Percentiles rank a stretch among this genome's conserved stretches.
phyloP scores from a whole-genome alignment of 2,797 vertebrate species.

The Acanthurus leucopareius region DNA sequence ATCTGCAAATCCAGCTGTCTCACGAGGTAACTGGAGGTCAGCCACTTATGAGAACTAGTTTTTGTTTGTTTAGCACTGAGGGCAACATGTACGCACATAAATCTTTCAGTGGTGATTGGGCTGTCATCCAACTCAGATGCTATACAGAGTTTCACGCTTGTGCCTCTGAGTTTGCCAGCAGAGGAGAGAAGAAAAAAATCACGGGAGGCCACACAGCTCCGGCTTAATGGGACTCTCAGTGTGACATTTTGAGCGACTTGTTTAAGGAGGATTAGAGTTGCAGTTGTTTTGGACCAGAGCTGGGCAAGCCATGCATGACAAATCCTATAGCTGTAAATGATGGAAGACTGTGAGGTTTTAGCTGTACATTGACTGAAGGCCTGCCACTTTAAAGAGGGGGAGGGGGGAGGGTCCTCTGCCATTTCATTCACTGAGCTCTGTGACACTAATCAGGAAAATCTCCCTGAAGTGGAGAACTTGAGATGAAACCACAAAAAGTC shows the following conservation, averaged over 20 bases:
- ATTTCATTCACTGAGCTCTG: constrained; percentile 63
- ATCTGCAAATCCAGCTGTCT: too few species aligned
- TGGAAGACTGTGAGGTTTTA: constrained; percentile 46
- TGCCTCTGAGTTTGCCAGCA: constrained; percentile 56
- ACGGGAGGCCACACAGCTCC: constrained; percentile 44
- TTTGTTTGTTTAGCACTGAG: constrained; percentile 56
- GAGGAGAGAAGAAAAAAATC: constrained; percentile 9
- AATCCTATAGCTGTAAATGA: constrained; percentile 67
- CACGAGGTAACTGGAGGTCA: constrained; percentile 17
- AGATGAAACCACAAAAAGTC: constrained; percentile 75
- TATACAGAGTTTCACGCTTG: constrained; percentile 66
- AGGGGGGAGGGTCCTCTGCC: constrained; percentile 26
- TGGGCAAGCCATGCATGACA: constrained; percentile 61
- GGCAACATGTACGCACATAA: constrained; percentile 57
- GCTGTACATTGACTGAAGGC: constrained; percentile 38
- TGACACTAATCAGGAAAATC: constrained; percentile 78
- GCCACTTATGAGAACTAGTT: constrained; percentile 30
- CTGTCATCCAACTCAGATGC: constrained; percentile 55
- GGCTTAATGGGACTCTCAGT: constrained; percentile 72
- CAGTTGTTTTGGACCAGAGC: constrained; percentile 64
- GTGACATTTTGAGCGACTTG: constrained; percentile 74
- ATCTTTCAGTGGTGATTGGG: constrained; percentile 60
- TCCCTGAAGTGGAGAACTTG: constrained; percentile 75
- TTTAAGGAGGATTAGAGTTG: constrained; percentile 76
- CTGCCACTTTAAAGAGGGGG: constrained; percentile 35